phyloP scores from a whole-genome alignment of 1,140 invertebrate genomes.

The Meloidogyne floridensis region DNA sequence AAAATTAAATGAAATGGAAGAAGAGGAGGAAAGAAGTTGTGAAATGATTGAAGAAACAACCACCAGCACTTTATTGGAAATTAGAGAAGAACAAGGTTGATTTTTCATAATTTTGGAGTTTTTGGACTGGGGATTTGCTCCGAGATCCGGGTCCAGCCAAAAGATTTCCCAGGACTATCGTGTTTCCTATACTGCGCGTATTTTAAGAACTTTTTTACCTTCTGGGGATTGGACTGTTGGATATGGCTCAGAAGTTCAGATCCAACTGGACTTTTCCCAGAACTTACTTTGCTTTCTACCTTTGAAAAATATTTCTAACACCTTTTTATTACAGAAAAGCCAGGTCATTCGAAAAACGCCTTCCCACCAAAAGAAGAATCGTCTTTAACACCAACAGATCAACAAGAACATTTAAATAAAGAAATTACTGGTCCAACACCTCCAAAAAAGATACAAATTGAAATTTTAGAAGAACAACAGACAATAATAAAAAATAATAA shows the following conservation, averaged over 20 bases:
- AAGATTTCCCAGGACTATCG: too few relatives aligned
- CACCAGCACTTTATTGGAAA: not conserved
- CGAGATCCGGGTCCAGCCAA: too few relatives aligned
- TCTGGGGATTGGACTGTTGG: too few relatives aligned
- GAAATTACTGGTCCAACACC: not conserved
- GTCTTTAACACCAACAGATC: not conserved
- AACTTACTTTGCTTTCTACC: too few relatives aligned
- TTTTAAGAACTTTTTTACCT: too few relatives aligned
- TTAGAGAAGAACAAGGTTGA: not conserved
- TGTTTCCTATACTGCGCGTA: too few relatives aligned
- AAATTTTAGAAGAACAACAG: not conserved
- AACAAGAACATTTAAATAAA: not conserved
- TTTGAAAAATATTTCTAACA: too few relatives aligned
- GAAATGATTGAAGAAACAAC: not conserved
- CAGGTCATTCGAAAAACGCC: not conserved
- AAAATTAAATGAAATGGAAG: not conserved
- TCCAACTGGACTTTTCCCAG: too few relatives aligned
- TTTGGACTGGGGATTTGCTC: too few relatives aligned
- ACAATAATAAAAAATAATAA: too few relatives aligned
- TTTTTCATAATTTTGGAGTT: not conserved
- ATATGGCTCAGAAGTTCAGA: too few relatives aligned
- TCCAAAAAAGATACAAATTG: constrained; percentile 5
- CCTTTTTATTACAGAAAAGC: not conserved
- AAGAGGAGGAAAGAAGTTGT: not conserved
- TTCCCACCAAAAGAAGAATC: not conserved